Evolutionary conservation across 2,797 vertebrate species (phyloP).

Genomic region (Oryzias sinensis): DNA sequence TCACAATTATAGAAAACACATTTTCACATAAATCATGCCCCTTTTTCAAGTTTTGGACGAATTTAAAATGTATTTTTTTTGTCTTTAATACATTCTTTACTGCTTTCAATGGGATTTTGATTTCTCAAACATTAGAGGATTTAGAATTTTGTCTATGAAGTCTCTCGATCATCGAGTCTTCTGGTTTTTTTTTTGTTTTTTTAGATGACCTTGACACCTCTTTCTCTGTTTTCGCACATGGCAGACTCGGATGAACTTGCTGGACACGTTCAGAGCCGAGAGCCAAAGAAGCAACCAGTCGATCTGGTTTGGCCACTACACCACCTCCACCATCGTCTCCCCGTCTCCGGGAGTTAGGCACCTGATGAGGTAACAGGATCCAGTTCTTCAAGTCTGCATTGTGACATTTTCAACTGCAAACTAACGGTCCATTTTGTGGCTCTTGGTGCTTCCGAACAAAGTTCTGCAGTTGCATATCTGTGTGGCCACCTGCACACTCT

Average conservation of each 20-base stretch:
- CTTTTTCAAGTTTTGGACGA: too few species aligned
- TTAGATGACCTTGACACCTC: too few species aligned
- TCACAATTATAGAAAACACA: too few species aligned
- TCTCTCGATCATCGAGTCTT: too few species aligned
- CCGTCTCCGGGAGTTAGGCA: constrained; percentile 85
- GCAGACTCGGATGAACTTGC: constrained; percentile 86
- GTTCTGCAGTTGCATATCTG: constrained; percentile 90
- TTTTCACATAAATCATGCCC: too few species aligned
- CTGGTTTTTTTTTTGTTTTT: too few species aligned
- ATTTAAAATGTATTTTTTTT: too few species aligned
- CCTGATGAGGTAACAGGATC: constrained; percentile 84
- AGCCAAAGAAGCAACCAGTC: constrained; percentile 89
- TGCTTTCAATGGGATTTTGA: too few species aligned
- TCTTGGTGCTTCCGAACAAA: constrained; percentile 48
- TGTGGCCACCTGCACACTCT: constrained; percentile 96
- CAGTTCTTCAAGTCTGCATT: neutral
- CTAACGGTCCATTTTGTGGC: neutral
- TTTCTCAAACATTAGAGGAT: too few species aligned
- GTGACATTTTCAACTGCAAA: neutral
- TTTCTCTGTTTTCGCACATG: neutral
- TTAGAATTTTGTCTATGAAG: too few species aligned
- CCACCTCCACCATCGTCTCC: constrained; percentile 92
- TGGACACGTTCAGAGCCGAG: constrained; percentile 81
- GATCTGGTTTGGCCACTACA: constrained; percentile 97
- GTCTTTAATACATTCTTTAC: too few species aligned